phyloP scores from a whole-genome alignment of 2,888 invertebrate species.

The Lasioglossum villosulum region DNA sequence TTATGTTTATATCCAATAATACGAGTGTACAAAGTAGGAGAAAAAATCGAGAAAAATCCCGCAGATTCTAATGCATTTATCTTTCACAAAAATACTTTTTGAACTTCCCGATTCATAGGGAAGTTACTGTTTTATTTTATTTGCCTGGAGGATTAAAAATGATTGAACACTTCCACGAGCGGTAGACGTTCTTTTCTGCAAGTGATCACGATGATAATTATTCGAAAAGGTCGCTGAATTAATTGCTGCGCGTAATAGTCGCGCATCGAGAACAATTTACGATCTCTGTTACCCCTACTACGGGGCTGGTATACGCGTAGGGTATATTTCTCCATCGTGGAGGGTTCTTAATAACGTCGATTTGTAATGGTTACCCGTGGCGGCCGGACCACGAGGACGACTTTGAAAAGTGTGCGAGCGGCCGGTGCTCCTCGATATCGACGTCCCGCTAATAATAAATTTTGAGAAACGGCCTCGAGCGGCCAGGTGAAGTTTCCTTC shows the following conservation, averaged over 20 bases:
- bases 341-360: slow-evolving; percentile 60
- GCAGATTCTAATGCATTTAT: too few species aligned
- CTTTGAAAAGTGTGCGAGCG: slow-evolving; percentile 48
- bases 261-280: slow-evolving; percentile 43
- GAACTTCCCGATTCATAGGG: too few species aligned
- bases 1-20: too few species aligned
- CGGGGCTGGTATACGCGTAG: neutral
- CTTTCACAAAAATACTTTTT: too few species aligned
- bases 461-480: slow-evolving; percentile 42
- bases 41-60: too few species aligned
- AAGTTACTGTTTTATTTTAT: too few species aligned
- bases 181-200: neutral
- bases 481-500: slow-evolving; percentile 18
- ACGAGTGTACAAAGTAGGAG: too few species aligned
- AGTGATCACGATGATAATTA: neutral
- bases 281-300: neutral
- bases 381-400: slow-evolving; percentile 13
- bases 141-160: neutral
- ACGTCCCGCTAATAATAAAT: slow-evolving; percentile 48
- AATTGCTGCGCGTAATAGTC: slow-evolving; percentile 23
- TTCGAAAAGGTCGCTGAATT: neutral
- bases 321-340: slow-evolving; percentile 45
- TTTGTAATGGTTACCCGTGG: slow-evolving; percentile 54
- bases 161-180: neutral
- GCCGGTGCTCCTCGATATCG: slow-evolving; percentile 35